Evolutionary conservation across 2,113 vertebrate genomes (phyloP).

Genomic region (Antidorcas marsupialis): DNA sequence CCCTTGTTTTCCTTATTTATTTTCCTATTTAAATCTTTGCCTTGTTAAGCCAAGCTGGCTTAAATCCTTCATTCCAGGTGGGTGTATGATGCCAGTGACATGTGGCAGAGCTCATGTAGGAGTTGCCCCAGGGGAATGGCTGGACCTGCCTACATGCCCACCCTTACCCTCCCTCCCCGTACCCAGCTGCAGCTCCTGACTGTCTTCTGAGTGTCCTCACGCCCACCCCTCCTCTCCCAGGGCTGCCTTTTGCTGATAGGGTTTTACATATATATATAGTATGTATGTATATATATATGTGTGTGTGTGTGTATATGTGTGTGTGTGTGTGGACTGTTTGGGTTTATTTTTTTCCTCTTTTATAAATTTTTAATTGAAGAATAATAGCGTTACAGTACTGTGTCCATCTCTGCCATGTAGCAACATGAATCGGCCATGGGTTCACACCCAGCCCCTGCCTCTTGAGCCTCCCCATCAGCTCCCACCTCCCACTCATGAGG

Average conservation of each 20-base stretch:
- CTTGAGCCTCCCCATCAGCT: neutral
- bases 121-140: neutral
- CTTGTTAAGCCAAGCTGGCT: neutral
- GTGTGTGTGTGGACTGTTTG: neutral
- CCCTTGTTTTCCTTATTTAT: neutral
- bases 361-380: neutral
- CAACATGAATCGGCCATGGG: neutral
- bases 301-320: rapidly evolving
- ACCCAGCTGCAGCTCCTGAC: neutral
- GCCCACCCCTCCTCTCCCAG: neutral
- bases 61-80: neutral
- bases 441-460: neutral
- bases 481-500: neutral
- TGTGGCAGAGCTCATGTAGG: rapidly evolving
- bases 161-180: neutral
- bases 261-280: neutral
- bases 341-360: neutral
- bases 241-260: neutral
- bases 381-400: neutral
- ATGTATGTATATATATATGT: rapidly evolving
- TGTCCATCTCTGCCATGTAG: neutral
- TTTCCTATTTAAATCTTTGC: neutral
- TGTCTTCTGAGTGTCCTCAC: neutral
- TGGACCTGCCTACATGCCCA: neutral
- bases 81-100: neutral